These are phyloP conservation scores for Idris sp. DNA, from an alignment of 1,140 invertebrate genomes.

Conservation along the genomic window DNA sequence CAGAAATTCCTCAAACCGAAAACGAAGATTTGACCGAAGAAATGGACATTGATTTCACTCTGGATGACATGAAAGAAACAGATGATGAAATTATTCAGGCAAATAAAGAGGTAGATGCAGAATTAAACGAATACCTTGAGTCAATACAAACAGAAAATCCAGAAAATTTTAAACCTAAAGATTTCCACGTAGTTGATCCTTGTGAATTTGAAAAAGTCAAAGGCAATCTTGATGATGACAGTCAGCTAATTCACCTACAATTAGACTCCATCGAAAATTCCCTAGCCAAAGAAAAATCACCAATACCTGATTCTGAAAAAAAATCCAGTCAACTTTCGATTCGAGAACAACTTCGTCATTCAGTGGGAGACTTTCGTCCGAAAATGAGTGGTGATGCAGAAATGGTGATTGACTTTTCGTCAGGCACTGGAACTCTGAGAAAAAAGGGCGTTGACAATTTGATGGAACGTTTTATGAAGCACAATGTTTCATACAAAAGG, in stretches of 20 bases:
- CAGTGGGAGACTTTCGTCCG: constrained; percentile 12
- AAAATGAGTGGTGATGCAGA: constrained; percentile 71
- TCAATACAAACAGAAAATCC: no score
- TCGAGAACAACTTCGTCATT: neutral
- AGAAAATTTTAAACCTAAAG: no score
- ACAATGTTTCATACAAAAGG: constrained; percentile 80
- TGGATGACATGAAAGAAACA: neutral
- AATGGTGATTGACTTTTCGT: constrained; percentile 81
- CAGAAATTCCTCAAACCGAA: neutral
- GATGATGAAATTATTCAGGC: no score
- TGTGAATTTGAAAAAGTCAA: no score
- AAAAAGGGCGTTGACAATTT: constrained; percentile 80
- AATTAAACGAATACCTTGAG: no score
- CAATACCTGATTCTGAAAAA: neutral
- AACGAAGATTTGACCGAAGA: neutral
- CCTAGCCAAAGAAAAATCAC: neutral
- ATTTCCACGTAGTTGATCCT: no score
- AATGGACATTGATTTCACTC: neutral
- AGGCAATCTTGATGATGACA: no score
- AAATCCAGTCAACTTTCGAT: constrained; percentile 9
- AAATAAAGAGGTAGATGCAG: no score
- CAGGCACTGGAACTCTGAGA: constrained; percentile 71
- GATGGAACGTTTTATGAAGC: constrained; percentile 81
- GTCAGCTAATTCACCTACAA: no score
- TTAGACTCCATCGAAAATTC: no score